Evolutionary conservation across 2,888 invertebrate genomes (phyloP).

Genomic region (Ecdyonurus torrentis): DNA sequence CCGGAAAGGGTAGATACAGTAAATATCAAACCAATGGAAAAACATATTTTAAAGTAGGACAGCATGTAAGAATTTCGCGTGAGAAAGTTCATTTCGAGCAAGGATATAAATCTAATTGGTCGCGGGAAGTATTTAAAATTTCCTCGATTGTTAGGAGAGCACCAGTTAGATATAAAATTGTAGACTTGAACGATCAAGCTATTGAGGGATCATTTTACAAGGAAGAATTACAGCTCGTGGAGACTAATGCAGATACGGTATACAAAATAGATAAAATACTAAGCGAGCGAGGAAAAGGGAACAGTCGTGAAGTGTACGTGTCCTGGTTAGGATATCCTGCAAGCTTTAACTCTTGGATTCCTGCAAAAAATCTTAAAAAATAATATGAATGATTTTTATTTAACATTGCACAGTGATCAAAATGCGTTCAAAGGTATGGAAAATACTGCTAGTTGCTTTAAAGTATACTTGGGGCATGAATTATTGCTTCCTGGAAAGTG

Average conservation of each 20-base stretch:
- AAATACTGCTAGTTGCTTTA: conserved; percentile 17
- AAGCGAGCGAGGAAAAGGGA: conserved; percentile 9
- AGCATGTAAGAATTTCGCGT: conserved; percentile 12
- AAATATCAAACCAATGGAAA: neutral
- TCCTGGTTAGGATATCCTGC: conserved; percentile 17
- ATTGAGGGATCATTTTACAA: conserved; percentile 17
- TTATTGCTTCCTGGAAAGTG: conserved; percentile 14
- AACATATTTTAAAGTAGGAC: conserved; percentile 7
- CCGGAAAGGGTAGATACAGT: neutral
- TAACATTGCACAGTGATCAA: conserved; percentile 16
- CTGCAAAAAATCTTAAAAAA: neutral
- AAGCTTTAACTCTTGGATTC: conserved; percentile 16
- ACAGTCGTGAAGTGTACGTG: conserved; percentile 13
- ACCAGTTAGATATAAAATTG: conserved; percentile 16
- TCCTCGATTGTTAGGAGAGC: conserved; percentile 9
- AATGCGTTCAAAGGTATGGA: conserved; percentile 16
- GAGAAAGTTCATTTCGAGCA: conserved; percentile 15
- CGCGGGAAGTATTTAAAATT: conserved; percentile 17
- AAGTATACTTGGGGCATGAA: conserved; percentile 15
- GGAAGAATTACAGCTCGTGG: conserved; percentile 14
- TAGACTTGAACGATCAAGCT: conserved; percentile 15
- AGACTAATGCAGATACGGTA: neutral
- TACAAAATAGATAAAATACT: conserved; percentile 16
- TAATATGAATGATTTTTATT: conserved; percentile 15
- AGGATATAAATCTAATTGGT: conserved; percentile 15